Evolutionary conservation across 2,113 vertebrate genomes (phyloP).

Genomic region (Phodopus roborovskii): DNA sequence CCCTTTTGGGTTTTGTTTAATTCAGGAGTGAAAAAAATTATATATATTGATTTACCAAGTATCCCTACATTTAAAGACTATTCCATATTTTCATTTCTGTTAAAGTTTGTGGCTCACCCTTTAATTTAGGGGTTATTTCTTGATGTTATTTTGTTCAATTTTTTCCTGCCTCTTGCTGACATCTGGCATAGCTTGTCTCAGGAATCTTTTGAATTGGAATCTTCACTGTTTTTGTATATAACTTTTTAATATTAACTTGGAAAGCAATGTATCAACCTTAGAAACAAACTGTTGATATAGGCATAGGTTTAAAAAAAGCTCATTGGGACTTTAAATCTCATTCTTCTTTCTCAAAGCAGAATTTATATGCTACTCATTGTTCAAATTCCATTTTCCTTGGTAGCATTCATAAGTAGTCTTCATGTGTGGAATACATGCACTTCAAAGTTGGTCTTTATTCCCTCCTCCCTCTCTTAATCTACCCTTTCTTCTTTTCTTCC

Average conservation of each 20-base stretch:
- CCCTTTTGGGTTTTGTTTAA: conserved; percentile 6
- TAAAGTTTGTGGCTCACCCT: not conserved
- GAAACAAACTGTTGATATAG: not conserved
- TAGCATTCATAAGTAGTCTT: not conserved
- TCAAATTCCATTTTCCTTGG: not conserved
- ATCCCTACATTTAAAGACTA: conserved; percentile 6
- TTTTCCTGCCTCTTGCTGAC: not conserved
- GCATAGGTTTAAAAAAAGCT: not conserved
- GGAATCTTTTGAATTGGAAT: not conserved
- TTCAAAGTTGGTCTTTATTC: not conserved
- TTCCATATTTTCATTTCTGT: not conserved
- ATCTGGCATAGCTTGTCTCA: not conserved
- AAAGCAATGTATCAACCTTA: not conserved
- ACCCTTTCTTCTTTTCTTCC: not conserved
- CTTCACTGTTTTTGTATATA: not conserved
- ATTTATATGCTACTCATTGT: not conserved
- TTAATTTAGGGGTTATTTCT: not conserved
- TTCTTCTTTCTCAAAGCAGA: not conserved
- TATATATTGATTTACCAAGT: not conserved
- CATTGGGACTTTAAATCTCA: not conserved
- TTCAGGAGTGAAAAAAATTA: not conserved
- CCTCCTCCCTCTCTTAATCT: not conserved
- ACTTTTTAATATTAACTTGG: conserved; percentile 9
- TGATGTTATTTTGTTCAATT: not conserved
- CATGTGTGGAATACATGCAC: not conserved